Conservation (phyloP, 2,888 invertebrate species). For the Papilio gigon region DNA sequence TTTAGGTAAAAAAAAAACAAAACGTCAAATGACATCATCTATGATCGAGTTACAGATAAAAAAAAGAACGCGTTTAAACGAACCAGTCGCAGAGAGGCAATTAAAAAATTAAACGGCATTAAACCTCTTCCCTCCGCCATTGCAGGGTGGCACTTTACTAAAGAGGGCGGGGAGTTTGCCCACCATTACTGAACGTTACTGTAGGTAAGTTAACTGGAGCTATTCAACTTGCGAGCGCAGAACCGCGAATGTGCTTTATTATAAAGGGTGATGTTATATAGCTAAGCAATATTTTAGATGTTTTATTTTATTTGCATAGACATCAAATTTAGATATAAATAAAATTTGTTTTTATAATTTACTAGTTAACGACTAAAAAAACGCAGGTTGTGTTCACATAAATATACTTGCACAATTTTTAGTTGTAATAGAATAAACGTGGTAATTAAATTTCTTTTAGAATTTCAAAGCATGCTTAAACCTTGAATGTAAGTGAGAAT, state of each 20-base stretch:
- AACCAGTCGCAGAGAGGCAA: conserved; percentile 31
- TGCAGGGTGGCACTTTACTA: conserved; percentile 50
- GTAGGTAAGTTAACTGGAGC: conserved; percentile 45
- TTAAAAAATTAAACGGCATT: conserved; percentile 39
- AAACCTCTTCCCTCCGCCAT: conserved; percentile 33
- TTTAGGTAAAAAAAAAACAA: conserved; percentile 4
- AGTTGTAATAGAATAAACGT: no score
- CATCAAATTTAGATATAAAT: not conserved
- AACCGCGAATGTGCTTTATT: conserved; percentile 40
- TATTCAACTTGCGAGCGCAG: conserved; percentile 41
- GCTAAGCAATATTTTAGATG: not conserved
- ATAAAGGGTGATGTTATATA: conserved; percentile 36
- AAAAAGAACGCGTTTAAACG: conserved; percentile 21
- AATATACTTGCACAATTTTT: no score
- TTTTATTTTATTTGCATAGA: not conserved
- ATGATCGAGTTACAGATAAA: conserved; percentile 23
- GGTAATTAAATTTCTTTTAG: no score
- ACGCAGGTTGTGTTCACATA: no score
- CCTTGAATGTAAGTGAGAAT: no score
- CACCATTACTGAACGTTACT: conserved; percentile 60
- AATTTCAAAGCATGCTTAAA: no score
- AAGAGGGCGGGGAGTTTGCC: conserved; percentile 46
- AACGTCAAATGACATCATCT: not conserved
- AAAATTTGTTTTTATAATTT: not conserved
- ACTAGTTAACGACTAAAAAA: no score